Base-by-base conservation (phyloP, 2,797 vertebrate species). In the Synaphobranchus kaupii region DNA sequence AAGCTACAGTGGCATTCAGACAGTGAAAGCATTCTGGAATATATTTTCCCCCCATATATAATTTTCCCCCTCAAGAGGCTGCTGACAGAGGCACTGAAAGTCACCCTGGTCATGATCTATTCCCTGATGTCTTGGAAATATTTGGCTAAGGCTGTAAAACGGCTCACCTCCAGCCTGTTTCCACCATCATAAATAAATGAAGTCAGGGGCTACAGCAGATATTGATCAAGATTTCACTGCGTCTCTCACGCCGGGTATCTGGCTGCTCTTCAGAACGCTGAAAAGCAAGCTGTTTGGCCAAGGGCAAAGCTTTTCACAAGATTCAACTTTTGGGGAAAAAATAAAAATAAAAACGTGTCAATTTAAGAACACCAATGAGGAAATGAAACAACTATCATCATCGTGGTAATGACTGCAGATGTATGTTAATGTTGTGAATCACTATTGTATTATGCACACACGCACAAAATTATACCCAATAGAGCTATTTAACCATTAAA, bases 61-160 rank as follows among this genome's bases (percentile, higher is more conserved):
- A 39, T 39, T 34, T 15, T 76, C 6, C 15, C 31, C 68, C 68
- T 31, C 71, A 12, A 39, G 71, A 76, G 39, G 44, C 44, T 22
- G 44, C 5, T 34, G 76, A 81, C 78, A 25, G 52, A 71, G n/a
- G 83, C 28, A 73, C 31, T 71, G 81, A 56, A 87, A 83, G 86
- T 87, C 63, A 54, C 60, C 31, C 34, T 48, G 54, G 78, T 58
- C 58, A 17, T 83, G 80, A 87, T 87, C 34, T 22, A 47, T 44
- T 47, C 76, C 58, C 58, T 17, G 20, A 50, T 25, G 47, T 50
- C 50, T 47, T n/a, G 78, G 78, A 78, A 13, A 28, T 31, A 78
- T 60, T 84, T 84, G 83, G 83, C n/a, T 56, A 50, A 10, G 39
- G 78, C 78, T 84, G 58, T 58, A 28, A 86, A 60, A 71, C 63